Percentiles rank a stretch among this genome's conserved stretches.
Evolutionary conservation across 1,140 invertebrate genomes (phyloP).

Genomic region (Leptinotarsa lineolata): DNA sequence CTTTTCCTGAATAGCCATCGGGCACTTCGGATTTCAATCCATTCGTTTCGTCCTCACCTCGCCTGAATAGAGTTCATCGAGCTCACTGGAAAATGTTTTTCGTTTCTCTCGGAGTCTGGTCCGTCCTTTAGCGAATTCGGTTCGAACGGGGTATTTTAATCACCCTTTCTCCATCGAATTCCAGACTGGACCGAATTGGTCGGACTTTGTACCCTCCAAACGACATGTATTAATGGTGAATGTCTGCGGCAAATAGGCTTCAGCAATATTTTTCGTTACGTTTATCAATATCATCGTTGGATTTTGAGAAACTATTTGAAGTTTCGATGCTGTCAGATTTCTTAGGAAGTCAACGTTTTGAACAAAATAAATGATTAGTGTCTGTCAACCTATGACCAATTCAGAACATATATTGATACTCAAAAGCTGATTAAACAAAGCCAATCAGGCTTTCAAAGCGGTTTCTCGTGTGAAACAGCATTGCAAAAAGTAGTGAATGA

Average conservation of each 20-base stretch:
- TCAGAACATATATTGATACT: no score
- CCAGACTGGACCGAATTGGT: neutral
- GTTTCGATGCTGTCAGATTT: no score
- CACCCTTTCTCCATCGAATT: slow-evolving; percentile 1
- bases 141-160: neutral
- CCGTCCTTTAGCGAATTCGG: neutral
- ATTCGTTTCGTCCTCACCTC: slow-evolving; percentile 1
- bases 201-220: neutral
- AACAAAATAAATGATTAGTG: no score
- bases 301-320: no score
- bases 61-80: slow-evolving; percentile 1
- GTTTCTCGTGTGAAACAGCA: no score
- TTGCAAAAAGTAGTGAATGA: no score
- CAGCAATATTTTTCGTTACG: neutral
- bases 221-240: neutral
- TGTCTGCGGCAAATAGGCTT: neutral
- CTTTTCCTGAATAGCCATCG: neutral
- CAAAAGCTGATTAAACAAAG: no score
- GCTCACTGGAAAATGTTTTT: neutral
- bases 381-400: no score
- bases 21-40: neutral
- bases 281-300: no score
- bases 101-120: neutral
- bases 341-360: no score
- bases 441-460: no score